Base-by-base conservation (phyloP, 1,140 invertebrate genomes). In the Platyscapa corneri region DNA sequence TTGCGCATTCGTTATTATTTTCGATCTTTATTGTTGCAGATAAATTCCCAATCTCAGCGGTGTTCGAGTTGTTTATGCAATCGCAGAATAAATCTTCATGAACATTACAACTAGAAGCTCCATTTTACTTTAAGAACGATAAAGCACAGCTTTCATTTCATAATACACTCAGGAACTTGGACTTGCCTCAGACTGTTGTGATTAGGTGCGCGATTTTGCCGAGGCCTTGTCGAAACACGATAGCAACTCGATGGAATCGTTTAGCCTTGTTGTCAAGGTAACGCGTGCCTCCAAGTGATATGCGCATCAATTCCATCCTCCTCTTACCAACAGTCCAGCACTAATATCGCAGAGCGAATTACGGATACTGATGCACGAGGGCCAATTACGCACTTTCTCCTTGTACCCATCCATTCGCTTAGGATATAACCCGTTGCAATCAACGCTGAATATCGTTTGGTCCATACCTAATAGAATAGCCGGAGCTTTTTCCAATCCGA, bases 251-350 rank as follows among this genome's bases (percentile, higher is more conserved):
- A 14, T 3, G 34, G 32, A 27, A 67, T 14, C 65, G 32, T 67
- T 67, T 67, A 67, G 30, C 30, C 65, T 34, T 67, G 65, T 67
- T 67, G 65, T 32, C 32, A 32, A 67, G 65, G 65, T 34, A 67
- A 67, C 65, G 30, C 65, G 32, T 3, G 5, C 30, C 65, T 5
- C 65, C 27, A 64, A 64, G 27, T n/a, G 30, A 34, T 67, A 34
- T 32, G 23, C 10, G 30, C 23, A n/a, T n/a, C 65, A 67, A 67
- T 67, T 67, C 30, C 30, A 3, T 67, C 30, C 32, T 8, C 32
- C 30, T 67, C 65, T 34, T n/a, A 27, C 32, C 65, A 27, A 34
- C 30, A 27, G 23, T 60, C 16, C 16, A 60, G 16, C n/a, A n/a
- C n/a, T 60, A 60, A 67, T 34, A 67, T 34, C 30, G 23, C 30